These are phyloP conservation scores for Himalopsyche phryganea DNA, from an alignment of 1,140 invertebrate genomes.

Conservation along the genomic window DNA sequence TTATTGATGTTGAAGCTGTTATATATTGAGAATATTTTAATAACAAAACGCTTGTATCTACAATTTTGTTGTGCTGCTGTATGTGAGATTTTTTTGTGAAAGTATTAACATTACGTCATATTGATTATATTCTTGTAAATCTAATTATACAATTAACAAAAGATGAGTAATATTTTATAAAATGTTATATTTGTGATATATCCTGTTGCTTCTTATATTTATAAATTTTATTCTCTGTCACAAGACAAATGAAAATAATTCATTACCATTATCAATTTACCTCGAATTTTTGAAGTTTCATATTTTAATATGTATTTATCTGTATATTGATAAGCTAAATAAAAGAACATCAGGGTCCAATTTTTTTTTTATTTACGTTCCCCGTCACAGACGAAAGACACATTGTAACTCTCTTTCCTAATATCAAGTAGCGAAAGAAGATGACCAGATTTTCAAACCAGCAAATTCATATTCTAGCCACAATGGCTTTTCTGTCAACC, in stretches of 20 bases:
- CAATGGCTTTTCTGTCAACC: too few relatives aligned
- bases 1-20: too few relatives aligned
- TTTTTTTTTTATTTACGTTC: background rate
- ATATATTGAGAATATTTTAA: too few relatives aligned
- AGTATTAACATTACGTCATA: conserved; percentile 1
- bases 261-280: conserved; percentile 8
- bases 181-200: conserved; percentile 21
- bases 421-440: too few relatives aligned
- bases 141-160: conserved; percentile 3
- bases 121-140: background rate
- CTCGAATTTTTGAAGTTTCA: conserved; percentile 11
- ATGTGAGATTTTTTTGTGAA: background rate
- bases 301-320: conserved; percentile 16
- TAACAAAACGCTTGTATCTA: too few relatives aligned
- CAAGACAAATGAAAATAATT: too few relatives aligned
- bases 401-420: too few relatives aligned
- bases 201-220: conserved; percentile 9
- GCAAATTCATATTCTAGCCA: too few relatives aligned
- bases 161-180: conserved; percentile 12
- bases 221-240: background rate
- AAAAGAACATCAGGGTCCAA: conserved; percentile 3
- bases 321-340: background rate
- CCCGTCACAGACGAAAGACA: too few relatives aligned
- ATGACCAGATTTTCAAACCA: too few relatives aligned
- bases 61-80: too few relatives aligned